Evolutionary conservation across 2,797 vertebrate species (phyloP).

Genomic region (Myripristis murdjan): DNA sequence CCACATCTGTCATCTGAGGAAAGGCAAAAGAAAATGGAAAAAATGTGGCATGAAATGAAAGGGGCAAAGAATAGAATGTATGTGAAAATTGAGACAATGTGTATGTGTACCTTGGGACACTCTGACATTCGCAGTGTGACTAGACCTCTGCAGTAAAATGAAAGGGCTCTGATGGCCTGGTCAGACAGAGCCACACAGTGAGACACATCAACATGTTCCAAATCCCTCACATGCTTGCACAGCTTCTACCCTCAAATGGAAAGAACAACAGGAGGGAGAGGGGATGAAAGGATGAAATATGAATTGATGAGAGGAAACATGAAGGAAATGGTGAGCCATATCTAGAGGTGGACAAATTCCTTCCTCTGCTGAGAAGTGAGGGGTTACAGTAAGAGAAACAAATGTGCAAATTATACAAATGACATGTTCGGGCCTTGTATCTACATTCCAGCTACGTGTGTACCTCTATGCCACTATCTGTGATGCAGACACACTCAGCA

Average conservation of each 20-base stretch:
- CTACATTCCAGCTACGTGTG: conserved; percentile 6
- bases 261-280: conserved; percentile 10
- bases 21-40: neutral
- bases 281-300: neutral
- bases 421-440: conserved; percentile 12
- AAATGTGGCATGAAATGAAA: conserved; percentile 8
- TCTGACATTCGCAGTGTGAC: conserved; percentile 77
- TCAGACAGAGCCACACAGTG: conserved; percentile 84
- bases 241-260: conserved; percentile 78
- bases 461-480: conserved; percentile 85
- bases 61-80: neutral
- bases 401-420: conserved; percentile 6
- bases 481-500: conserved; percentile 83
- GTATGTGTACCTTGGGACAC: conserved; percentile 84
- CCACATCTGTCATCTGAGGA: conserved; percentile 86
- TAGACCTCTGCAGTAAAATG: conserved; percentile 84
- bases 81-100: neutral
- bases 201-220: conserved; percentile 86
- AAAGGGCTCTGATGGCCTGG: conserved; percentile 77
- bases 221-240: conserved; percentile 76
- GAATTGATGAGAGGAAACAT: neutral
- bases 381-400: neutral
- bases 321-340: conserved; percentile 1
- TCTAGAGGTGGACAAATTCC: neutral
- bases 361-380: neutral